These are phyloP conservation scores for Cenopis cana DNA, from an alignment of 2,888 invertebrate genomes.

Conservation along the genomic window DNA sequence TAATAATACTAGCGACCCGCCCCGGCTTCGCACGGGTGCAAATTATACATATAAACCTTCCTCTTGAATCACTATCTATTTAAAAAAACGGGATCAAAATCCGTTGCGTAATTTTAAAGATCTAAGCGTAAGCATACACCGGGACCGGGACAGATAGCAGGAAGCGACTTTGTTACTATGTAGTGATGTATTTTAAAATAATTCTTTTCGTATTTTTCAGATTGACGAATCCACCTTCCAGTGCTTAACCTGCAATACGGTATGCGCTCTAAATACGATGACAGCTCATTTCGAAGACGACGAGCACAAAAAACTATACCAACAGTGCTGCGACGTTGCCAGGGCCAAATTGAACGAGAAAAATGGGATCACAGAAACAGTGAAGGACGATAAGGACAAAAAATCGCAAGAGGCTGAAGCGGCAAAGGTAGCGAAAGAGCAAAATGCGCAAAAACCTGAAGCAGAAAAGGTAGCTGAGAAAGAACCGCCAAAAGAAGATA, in stretches of 20 bases:
- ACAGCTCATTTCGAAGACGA: conserved; percentile 48
- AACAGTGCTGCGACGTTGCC: conserved; percentile 43
- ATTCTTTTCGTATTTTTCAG: conserved; percentile 49
- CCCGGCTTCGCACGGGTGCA: no score
- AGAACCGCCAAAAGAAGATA: background rate
- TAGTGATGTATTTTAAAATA: no score
- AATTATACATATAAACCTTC: no score
- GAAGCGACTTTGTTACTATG: no score
- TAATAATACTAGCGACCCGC: no score
- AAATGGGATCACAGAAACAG: conserved; percentile 15
- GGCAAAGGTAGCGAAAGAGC: background rate
- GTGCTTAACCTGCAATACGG: conserved; percentile 61
- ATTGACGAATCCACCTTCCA: conserved; percentile 60
- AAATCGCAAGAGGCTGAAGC: background rate
- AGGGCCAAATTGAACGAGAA: conserved; percentile 4
- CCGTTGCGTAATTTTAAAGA: no score
- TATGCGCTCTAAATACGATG: conserved; percentile 48
- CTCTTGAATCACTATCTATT: no score
- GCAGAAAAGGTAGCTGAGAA: background rate
- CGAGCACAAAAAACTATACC: conserved; percentile 50
- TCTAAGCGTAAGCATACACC: no score
- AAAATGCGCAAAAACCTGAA: conserved; percentile 18
- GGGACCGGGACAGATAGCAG: no score
- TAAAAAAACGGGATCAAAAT: no score
- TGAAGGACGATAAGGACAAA: conserved; percentile 11